Conservation (phyloP, 2,888 invertebrate genomes). For the Athetis lepigone region DNA sequence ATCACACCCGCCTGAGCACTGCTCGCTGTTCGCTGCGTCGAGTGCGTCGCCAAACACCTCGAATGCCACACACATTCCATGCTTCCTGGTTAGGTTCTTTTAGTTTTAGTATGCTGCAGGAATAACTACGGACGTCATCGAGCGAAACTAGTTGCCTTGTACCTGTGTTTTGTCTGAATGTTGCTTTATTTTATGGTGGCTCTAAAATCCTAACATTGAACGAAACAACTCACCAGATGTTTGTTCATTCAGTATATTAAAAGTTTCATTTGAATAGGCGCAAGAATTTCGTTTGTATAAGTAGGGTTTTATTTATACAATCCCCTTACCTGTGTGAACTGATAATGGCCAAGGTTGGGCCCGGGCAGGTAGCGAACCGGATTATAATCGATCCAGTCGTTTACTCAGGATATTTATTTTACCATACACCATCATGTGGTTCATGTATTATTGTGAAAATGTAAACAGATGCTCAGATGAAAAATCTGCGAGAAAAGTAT, state of each 20-base stretch:
- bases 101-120: slow-evolving; percentile 52
- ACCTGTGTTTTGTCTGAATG: slow-evolving; percentile 20
- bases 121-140: slow-evolving; percentile 42
- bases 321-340: slow-evolving; percentile 82
- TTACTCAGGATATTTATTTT: slow-evolving; percentile 69
- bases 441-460: slow-evolving; percentile 43
- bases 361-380: slow-evolving; percentile 83
- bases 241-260: slow-evolving; percentile 69
- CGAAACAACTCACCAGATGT: slow-evolving; percentile 68
- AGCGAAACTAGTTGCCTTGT: slow-evolving; percentile 12
- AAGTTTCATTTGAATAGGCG: slow-evolving; percentile 67
- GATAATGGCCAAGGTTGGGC: slow-evolving; percentile 78
- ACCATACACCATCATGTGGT: slow-evolving; percentile 49
- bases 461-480: slow-evolving; percentile 44
- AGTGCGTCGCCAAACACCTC: slow-evolving; percentile 65
- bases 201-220: slow-evolving; percentile 32
- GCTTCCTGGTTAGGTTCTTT: slow-evolving; percentile 68
- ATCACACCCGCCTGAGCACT: slow-evolving; percentile 64
- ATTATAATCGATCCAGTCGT: slow-evolving; percentile 79
- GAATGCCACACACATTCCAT: slow-evolving; percentile 70
- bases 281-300: slow-evolving; percentile 71
- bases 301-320: slow-evolving; percentile 72
- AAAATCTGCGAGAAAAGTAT: slow-evolving; percentile 16
- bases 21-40: slow-evolving; percentile 49
- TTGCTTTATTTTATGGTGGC: slow-evolving; percentile 21